These are phyloP conservation scores for Anguilla pacifica DNA, from an alignment of 2,797 vertebrate genomes.

Conservation along the genomic window DNA sequence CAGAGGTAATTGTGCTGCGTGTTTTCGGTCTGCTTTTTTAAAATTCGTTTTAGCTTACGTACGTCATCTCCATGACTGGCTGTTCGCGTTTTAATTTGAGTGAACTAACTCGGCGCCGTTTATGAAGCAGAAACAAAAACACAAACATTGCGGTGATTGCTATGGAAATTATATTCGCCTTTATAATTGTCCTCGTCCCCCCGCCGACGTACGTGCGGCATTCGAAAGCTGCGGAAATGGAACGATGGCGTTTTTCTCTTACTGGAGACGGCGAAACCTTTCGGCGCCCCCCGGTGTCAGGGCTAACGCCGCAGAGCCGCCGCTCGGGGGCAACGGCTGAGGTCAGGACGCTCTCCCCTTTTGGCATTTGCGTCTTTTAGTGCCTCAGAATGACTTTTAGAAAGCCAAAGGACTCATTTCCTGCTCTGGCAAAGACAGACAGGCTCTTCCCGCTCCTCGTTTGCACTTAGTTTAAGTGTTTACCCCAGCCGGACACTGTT, in stretches of 20 bases:
- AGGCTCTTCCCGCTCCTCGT: no score
- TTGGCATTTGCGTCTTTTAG: slow-evolving; percentile 14
- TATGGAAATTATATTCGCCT: slow-evolving; percentile 21
- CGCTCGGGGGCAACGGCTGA: not conserved
- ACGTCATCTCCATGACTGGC: slow-evolving; percentile 45
- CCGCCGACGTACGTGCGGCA: not conserved
- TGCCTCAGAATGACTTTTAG: not conserved
- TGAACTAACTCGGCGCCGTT: slow-evolving; percentile 41
- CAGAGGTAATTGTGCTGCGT: slow-evolving; percentile 60
- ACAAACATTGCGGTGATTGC: slow-evolving; percentile 16
- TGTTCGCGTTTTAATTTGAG: slow-evolving; percentile 32
- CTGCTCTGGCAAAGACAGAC: not conserved
- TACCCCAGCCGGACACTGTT: slow-evolving; percentile 10
- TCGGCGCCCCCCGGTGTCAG: not conserved
- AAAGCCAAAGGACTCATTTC: not conserved
- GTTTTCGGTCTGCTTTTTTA: slow-evolving; percentile 48
- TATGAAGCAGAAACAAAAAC: slow-evolving; percentile 33
- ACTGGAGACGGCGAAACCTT: not conserved
- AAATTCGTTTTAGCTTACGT: slow-evolving; percentile 49
- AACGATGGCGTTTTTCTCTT: not conserved
- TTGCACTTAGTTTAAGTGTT: slow-evolving; percentile 24
- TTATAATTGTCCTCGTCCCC: slow-evolving; percentile 12
- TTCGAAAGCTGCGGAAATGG: not conserved
- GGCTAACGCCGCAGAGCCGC: no score
- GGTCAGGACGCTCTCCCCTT: slow-evolving; percentile 15